Conservation (phyloP, 2,888 invertebrate species). For the Eilema depressum region DNA sequence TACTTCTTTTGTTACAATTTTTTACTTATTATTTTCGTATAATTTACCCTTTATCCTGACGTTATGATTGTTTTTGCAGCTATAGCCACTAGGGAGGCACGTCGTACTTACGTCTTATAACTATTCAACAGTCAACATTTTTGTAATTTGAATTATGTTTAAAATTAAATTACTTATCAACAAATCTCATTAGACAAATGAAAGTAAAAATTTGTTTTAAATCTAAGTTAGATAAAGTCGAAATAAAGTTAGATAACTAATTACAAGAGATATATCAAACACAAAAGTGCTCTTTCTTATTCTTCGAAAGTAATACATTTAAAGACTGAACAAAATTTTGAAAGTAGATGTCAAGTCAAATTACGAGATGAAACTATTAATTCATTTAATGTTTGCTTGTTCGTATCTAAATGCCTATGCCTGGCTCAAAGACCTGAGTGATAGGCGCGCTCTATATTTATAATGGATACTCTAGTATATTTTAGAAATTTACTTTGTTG, state of each 20-base stretch:
- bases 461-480: too few species aligned
- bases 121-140: too few species aligned
- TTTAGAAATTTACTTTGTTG: conserved; percentile 1
- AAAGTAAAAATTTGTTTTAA: not conserved
- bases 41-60: too few species aligned
- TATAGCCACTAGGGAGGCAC: too few species aligned
- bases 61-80: too few species aligned
- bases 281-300: not conserved
- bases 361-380: not conserved
- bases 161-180: not conserved
- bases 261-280: conserved; percentile 1
- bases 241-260: not conserved
- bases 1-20: too few species aligned
- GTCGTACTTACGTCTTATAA: too few species aligned
- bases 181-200: not conserved
- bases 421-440: too few species aligned
- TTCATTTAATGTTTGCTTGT: not conserved
- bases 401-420: not conserved
- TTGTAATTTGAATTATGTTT: too few species aligned
- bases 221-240: not conserved
- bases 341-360: not conserved
- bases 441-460: too few species aligned
- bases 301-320: conserved; percentile 3
- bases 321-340: not conserved
- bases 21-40: too few species aligned